Conservation (phyloP, 2,113 vertebrate species). For the Alosa alosa region DNA sequence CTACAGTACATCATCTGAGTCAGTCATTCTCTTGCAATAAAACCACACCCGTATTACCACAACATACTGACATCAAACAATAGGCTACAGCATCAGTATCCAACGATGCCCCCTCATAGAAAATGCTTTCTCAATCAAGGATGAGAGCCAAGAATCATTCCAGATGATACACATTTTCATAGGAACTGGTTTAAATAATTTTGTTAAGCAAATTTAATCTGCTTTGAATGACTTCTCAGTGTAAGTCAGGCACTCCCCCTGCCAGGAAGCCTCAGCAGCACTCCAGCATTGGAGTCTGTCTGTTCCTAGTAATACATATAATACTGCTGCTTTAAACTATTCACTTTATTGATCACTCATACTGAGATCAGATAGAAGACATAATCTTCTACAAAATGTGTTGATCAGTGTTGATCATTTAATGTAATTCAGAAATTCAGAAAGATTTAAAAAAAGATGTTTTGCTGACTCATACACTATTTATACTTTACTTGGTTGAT, state of each 20-base stretch:
- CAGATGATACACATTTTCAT: background rate
- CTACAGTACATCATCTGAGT: background rate
- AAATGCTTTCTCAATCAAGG: background rate
- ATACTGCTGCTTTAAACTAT: background rate
- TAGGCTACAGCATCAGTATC: background rate
- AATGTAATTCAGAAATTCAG: too few relatives aligned
- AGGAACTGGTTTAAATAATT: background rate
- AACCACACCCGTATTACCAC: background rate
- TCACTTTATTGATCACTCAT: background rate
- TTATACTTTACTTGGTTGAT: too few relatives aligned
- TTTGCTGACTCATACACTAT: too few relatives aligned
- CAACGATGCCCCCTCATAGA: background rate
- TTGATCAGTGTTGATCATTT: too few relatives aligned
- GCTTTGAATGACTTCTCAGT: background rate
- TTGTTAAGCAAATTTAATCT: background rate
- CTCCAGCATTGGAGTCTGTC: background rate
- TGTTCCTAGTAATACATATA: background rate
- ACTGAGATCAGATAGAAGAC: too few relatives aligned
- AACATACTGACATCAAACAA: background rate
- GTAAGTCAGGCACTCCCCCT: background rate
- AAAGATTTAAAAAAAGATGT: background rate
- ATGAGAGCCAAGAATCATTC: background rate
- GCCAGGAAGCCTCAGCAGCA: background rate
- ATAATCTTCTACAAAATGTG: too few relatives aligned
- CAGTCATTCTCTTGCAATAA: background rate